These are phyloP conservation scores for Ailuropoda melanoleuca DNA, from an alignment of 2,113 vertebrate genomes.

Conservation along the genomic window DNA sequence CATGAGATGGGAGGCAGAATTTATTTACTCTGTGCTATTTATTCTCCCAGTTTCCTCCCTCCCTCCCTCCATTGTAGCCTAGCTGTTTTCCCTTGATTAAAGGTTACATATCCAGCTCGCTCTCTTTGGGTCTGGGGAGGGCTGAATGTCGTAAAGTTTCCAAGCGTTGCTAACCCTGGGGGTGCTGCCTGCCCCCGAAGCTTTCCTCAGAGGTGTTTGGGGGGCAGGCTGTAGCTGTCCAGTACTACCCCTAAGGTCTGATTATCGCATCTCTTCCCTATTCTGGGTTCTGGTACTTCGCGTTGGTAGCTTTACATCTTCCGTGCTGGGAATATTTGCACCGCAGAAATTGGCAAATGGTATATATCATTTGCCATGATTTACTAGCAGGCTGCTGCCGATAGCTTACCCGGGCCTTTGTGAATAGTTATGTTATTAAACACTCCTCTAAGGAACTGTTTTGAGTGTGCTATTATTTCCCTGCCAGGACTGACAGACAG, in stretches of 20 bases:
- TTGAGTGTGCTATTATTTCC: not conserved
- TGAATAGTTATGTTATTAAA: not conserved
- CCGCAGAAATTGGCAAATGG: not conserved
- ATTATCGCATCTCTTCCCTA: not conserved
- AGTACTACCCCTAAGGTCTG: not conserved
- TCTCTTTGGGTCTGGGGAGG: not conserved
- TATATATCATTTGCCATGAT: not conserved
- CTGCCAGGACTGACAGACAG: not conserved
- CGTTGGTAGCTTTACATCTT: not conserved
- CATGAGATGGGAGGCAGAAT: not conserved
- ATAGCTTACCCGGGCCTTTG: not conserved
- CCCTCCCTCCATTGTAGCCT: not conserved
- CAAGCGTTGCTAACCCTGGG: too few species aligned
- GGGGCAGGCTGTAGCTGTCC: not conserved
- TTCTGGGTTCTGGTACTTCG: not conserved
- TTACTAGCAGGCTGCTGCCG: not conserved
- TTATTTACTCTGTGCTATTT: not conserved
- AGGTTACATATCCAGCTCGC: not conserved
- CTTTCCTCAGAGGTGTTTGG: not conserved
- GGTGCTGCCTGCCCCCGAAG: not conserved
- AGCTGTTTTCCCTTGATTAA: not conserved
- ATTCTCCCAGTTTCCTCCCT: not conserved
- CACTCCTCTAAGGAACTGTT: not conserved
- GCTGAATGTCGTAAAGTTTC: not conserved
- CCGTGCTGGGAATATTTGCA: not conserved